Conservation (phyloP, 1,140 invertebrate genomes). For the Helicoverpa zea region DNA sequence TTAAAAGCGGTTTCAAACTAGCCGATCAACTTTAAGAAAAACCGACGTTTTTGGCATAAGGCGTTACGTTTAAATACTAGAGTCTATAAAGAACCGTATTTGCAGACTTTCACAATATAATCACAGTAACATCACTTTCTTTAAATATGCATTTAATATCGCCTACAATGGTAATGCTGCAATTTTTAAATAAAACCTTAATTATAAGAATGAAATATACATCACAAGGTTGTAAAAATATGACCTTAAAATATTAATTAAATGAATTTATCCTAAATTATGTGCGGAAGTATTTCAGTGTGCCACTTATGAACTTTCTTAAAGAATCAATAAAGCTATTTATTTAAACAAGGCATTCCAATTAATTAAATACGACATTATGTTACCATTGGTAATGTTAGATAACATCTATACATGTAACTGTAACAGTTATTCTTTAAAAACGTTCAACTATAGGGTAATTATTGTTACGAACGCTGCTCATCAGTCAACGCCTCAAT, state of each 20-base stretch:
- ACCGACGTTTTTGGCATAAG: background rate
- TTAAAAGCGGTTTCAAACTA: no score
- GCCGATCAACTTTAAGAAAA: background rate
- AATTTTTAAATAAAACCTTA: background rate
- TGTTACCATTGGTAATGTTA: constrained; percentile 25
- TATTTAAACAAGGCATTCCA: constrained; percentile 49
- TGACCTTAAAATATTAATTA: constrained; percentile 1
- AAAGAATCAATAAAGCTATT: constrained; percentile 22
- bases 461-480: constrained; percentile 12
- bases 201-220: constrained; percentile 21
- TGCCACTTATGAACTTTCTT: constrained; percentile 32
- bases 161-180: constrained; percentile 5
- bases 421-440: background rate
- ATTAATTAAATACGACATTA: constrained; percentile 39
- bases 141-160: background rate
- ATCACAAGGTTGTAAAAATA: constrained; percentile 40
- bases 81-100: background rate
- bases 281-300: constrained; percentile 13
- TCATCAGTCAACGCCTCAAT: constrained; percentile 5
- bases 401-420: background rate
- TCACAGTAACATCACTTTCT: constrained; percentile 28
- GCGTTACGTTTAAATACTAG: background rate
- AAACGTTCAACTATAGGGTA: background rate
- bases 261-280: constrained; percentile 16
- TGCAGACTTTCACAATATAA: background rate